These are phyloP conservation scores for Holothuria leucospilota DNA, from an alignment of 53 echinoderm and acorn worm genomes.

Conservation along the genomic window DNA sequence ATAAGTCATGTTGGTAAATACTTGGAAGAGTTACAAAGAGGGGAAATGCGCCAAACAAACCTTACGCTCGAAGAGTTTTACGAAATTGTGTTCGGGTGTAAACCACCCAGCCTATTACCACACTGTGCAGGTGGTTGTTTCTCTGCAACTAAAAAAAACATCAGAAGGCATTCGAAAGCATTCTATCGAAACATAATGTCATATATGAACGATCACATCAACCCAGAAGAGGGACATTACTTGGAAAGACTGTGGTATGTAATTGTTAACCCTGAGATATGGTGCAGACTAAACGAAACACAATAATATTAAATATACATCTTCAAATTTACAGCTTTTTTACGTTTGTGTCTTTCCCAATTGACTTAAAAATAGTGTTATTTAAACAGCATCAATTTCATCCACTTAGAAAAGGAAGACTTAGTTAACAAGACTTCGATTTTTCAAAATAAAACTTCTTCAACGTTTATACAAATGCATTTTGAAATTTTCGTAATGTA, in stretches of 20 bases:
- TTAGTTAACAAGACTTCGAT: too few relatives aligned
- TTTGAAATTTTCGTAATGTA: too few relatives aligned
- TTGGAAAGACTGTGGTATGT: too few relatives aligned
- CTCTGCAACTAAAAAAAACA: slow-evolving; percentile 42
- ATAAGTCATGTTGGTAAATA: neutral
- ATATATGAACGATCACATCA: slow-evolving; percentile 28
- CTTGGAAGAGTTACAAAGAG: neutral
- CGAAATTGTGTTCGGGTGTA: slow-evolving; percentile 1
- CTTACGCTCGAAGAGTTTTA: neutral
- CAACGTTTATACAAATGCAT: too few relatives aligned
- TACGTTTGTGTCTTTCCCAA: too few relatives aligned
- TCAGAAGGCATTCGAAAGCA: slow-evolving; percentile 10
- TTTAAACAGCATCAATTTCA: too few relatives aligned
- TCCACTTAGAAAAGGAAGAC: too few relatives aligned
- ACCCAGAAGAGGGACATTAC: slow-evolving; percentile 56
- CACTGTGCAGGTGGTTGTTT: slow-evolving; percentile 40
- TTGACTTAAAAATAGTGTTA: too few relatives aligned
- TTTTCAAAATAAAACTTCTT: too few relatives aligned
- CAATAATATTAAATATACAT: too few relatives aligned
- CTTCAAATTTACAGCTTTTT: too few relatives aligned
- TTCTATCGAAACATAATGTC: slow-evolving; percentile 36
- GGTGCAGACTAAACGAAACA: too few relatives aligned
- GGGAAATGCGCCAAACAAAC: neutral
- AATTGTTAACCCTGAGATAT: slow-evolving; percentile 4
- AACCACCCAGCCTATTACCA: neutral